phyloP scores from a whole-genome alignment of 2,888 invertebrate species.

The Hemistola chrysoprasaria region DNA sequence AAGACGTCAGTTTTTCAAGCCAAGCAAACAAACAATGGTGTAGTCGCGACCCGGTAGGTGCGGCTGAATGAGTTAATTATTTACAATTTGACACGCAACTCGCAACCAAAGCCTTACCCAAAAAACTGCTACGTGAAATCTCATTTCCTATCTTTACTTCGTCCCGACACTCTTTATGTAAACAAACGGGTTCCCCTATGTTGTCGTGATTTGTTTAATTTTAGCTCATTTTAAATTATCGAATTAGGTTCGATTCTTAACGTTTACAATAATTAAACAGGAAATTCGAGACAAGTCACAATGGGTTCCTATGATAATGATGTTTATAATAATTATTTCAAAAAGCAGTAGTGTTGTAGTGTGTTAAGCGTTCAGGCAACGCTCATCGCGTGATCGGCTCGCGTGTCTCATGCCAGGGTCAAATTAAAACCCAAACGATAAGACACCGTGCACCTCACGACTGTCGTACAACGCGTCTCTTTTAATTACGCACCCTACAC shows the following conservation, averaged over 20 bases:
- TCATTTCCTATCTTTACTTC: conserved; percentile 75
- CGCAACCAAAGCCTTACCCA: conserved; percentile 61
- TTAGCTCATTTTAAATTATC: conserved; percentile 36
- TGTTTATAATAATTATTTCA: conserved; percentile 66
- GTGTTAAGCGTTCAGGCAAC: conserved; percentile 56
- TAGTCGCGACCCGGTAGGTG: conserved; percentile 60
- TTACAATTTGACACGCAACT: conserved; percentile 79
- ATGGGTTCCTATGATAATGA: conserved; percentile 45
- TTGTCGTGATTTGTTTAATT: conserved; percentile 45
- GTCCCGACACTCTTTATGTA: conserved; percentile 57
- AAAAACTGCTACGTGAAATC: conserved; percentile 79
- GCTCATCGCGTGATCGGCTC: conserved; percentile 74
- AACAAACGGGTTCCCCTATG: conserved; percentile 54
- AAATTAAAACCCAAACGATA: conserved; percentile 78
- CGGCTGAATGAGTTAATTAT: conserved; percentile 76
- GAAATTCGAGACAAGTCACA: conserved; percentile 42
- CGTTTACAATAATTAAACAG: conserved; percentile 11
- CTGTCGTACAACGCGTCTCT: conserved; percentile 71
- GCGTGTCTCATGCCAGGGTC: conserved; percentile 77
- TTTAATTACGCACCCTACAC: conserved; percentile 80
- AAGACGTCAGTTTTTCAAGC: conserved; percentile 61
- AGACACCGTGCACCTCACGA: conserved; percentile 77
- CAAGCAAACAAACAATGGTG: conserved; percentile 67
- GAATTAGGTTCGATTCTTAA: conserved; percentile 18
- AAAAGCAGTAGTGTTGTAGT: conserved; percentile 45